These are phyloP conservation scores for Pogona vitticeps DNA, from an alignment of 2,113 vertebrate species.

Conservation along the genomic window DNA sequence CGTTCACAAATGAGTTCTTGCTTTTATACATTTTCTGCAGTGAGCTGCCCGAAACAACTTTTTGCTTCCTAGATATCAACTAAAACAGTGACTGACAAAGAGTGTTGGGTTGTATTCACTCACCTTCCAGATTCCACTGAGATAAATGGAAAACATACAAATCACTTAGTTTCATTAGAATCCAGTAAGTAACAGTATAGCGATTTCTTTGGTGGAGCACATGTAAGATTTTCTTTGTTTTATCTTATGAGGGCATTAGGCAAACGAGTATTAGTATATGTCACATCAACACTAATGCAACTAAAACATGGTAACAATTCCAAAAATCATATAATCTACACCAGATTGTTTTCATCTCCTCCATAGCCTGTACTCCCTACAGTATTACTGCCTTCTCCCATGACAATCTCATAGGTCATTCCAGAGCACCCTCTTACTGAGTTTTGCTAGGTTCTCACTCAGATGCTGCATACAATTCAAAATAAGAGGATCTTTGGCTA, in stretches of 20 bases:
- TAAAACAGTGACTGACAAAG: background rate
- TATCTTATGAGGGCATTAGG: background rate
- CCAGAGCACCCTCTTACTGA: background rate
- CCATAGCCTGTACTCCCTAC: background rate
- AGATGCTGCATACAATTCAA: background rate
- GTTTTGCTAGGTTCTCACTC: background rate
- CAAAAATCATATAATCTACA: background rate
- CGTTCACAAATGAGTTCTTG: background rate
- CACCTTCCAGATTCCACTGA: background rate
- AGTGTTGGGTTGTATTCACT: background rate
- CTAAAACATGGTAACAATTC: background rate
- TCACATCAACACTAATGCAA: background rate
- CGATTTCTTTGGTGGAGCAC: background rate
- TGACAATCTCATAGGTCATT: background rate
- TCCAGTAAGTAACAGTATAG: background rate
- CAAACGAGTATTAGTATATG: background rate
- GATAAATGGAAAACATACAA: background rate
- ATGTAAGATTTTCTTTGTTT: background rate
- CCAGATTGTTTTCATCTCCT: background rate
- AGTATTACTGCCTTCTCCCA: background rate
- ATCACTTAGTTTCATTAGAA: background rate
- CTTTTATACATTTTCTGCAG: background rate
- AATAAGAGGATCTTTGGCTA: background rate
- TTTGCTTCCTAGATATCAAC: background rate
- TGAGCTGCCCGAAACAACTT: background rate